Evolutionary conservation across 1,140 invertebrate genomes (phyloP).

Genomic region (Pseudomyrmex gracilis): DNA sequence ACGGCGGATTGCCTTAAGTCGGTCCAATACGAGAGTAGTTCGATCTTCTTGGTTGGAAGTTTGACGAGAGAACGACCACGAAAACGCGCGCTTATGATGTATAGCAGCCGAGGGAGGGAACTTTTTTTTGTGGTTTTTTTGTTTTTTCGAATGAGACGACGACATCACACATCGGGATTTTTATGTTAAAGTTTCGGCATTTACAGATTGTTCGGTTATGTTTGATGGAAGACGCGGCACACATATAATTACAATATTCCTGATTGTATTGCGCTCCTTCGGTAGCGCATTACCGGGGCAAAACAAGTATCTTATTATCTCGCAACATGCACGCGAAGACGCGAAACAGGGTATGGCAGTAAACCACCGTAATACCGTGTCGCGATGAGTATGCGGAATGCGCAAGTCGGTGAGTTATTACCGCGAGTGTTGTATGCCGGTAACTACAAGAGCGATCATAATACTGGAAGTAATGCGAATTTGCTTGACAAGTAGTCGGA

Average conservation of each 20-base stretch:
- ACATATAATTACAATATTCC: neutral
- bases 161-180: neutral
- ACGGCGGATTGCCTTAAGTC: constrained; percentile 71
- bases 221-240: neutral
- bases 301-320: constrained; percentile 48
- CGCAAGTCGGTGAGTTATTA: constrained; percentile 72
- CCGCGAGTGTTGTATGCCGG: constrained; percentile 72
- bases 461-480: constrained; percentile 79
- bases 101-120: neutral
- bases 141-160: neutral
- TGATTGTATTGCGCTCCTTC: neutral
- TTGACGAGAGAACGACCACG: constrained; percentile 31
- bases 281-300: neutral
- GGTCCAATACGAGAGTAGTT: constrained; percentile 14
- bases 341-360: neutral
- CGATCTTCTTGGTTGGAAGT: constrained; percentile 47
- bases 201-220: neutral
- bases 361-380: neutral
- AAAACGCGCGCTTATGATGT: constrained; percentile 6
- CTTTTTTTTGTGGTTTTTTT: neutral
- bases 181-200: neutral
- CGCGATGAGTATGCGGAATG: constrained; percentile 64
- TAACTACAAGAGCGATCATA: constrained; percentile 73
- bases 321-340: neutral
- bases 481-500: constrained; percentile 83